Evolutionary conservation across 53 echinoderm and acorn worm species (phyloP).

Genomic region (Echinarachnius parma): DNA sequence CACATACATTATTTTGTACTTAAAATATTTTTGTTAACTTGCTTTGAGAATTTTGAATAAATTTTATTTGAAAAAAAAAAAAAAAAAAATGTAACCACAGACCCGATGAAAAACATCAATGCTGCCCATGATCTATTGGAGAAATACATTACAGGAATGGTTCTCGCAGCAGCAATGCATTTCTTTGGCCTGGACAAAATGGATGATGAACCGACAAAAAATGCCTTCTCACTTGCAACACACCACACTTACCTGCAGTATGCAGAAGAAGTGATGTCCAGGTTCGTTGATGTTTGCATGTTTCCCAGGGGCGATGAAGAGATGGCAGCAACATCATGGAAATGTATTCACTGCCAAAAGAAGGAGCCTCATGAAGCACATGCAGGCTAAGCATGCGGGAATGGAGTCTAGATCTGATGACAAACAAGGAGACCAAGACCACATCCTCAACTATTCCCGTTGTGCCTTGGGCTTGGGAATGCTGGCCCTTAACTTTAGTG

Average conservation of each 20-base stretch:
- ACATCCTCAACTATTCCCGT: conserved; percentile 30
- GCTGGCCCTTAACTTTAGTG: conserved; percentile 29
- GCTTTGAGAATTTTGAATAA: no score
- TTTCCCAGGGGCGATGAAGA: conserved; percentile 30
- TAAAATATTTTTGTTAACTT: no score
- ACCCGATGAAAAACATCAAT: conserved; percentile 51
- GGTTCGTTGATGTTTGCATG: conserved; percentile 17
- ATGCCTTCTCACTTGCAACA: background rate
- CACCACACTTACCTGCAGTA: conserved; percentile 16
- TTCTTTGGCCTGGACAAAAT: conserved; percentile 25
- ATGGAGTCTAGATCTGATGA: background rate
- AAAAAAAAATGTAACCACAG: no score
- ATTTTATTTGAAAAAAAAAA: no score
- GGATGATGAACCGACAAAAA: conserved; percentile 30
- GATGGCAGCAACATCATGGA: background rate
- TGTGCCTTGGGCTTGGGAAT: conserved; percentile 27
- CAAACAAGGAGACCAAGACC: conserved; percentile 1
- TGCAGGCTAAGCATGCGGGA: conserved; percentile 26
- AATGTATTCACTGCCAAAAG: conserved; percentile 20
- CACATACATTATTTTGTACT: no score
- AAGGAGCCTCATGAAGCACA: conserved; percentile 22
- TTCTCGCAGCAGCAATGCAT: conserved; percentile 34
- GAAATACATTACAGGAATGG: conserved; percentile 17
- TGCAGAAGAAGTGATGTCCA: conserved; percentile 4
- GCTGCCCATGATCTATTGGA: conserved; percentile 26